A percentile compares a stretch with the other conserved stretches of the same genome.
phyloP scores from a whole-genome alignment of 2,797 vertebrate genomes.

The Sebastes vulpes region DNA sequence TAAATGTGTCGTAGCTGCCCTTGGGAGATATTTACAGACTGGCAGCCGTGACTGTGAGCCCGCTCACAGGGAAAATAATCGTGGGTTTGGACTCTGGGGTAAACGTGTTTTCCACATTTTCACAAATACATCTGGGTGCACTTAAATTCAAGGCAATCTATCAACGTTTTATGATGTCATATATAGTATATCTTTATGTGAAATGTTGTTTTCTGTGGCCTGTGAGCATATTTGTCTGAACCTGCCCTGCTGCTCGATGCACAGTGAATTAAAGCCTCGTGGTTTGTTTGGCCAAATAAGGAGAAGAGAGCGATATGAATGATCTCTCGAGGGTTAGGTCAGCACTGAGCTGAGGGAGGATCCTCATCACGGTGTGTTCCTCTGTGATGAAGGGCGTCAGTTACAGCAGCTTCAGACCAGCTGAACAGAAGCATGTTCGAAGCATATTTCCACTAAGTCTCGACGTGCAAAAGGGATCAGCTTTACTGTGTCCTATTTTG shows the following conservation, averaged over 20 bases:
- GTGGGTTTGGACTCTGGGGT: neutral
- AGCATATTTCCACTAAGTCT: slow-evolving; percentile 14
- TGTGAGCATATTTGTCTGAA: slow-evolving; percentile 22
- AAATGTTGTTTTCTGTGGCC: neutral
- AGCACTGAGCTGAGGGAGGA: slow-evolving; percentile 31
- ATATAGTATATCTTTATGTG: neutral
- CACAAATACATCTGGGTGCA: slow-evolving; percentile 23
- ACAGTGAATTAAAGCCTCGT: slow-evolving; percentile 42
- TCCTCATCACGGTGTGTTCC: slow-evolving; percentile 13
- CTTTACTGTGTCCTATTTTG: slow-evolving; percentile 47
- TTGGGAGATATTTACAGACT: slow-evolving; percentile 31
- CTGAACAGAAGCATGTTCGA: neutral
- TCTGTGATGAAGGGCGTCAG: slow-evolving; percentile 1
- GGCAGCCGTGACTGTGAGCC: slow-evolving; percentile 19
- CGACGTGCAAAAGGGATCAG: neutral
- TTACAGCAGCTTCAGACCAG: slow-evolving; percentile 9
- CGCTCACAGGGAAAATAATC: slow-evolving; percentile 9
- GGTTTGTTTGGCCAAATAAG: slow-evolving; percentile 75
- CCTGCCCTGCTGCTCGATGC: slow-evolving; percentile 26
- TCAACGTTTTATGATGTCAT: neutral
- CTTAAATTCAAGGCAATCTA: slow-evolving; percentile 12
- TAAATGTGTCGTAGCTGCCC: slow-evolving; percentile 46
- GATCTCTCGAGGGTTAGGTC: slow-evolving; percentile 39
- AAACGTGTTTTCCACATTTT: slow-evolving; percentile 24
- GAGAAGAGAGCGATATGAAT: slow-evolving; percentile 56